Base-by-base conservation (phyloP, 2,113 vertebrate genomes). In the Epinephelus lanceolatus region DNA sequence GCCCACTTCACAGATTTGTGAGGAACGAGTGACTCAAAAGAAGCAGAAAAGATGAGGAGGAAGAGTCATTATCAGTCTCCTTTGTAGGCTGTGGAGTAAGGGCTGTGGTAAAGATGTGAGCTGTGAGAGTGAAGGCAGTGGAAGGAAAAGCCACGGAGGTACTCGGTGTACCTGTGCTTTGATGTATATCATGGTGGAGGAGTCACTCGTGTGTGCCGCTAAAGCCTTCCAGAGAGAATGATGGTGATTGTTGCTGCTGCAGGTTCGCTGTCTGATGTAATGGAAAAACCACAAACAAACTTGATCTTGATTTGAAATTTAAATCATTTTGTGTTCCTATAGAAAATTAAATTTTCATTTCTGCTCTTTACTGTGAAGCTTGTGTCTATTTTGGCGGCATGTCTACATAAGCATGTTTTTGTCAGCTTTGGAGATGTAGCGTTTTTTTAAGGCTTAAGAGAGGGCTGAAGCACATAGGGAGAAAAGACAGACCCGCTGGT, bases 21-120 rank as follows among this genome's bases (percentile, higher is more conserved):
- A 92, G 68, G 80, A 88, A 82, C 33, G 81, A 88, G 91, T 94
- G 93, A 94, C 87, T 96, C 92, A 88, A 89, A 86, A 82, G 57
- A 72, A 56, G 42, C 27, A 49, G 40, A 69, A 72, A 73, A 92
- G 66, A 47, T 21, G 4, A 42, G 47, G 65, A 75, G 67, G 65
- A 52, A 82, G 61, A 81, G 25, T 49, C 13, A 18, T 65, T 18
- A 45, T 85, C n/a, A 7, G 27, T 23, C 68, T 56, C 40, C 27
- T 71, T 80, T 67, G 51, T n/a, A 30, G 21, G 25, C 25, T 45
- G n/a, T n/a, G 15, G 33, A n/a, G 7, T 25, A 19, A 27, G 56
- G 53, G 4, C 13, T 9, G 7, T 25, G 21, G 8, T 0, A 17
- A 25, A 47, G 45, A 79, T 18, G 17, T 47, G 49, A 71, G 73